phyloP scores from a whole-genome alignment of 2,797 vertebrate species.

The Margarornis squamiger region DNA sequence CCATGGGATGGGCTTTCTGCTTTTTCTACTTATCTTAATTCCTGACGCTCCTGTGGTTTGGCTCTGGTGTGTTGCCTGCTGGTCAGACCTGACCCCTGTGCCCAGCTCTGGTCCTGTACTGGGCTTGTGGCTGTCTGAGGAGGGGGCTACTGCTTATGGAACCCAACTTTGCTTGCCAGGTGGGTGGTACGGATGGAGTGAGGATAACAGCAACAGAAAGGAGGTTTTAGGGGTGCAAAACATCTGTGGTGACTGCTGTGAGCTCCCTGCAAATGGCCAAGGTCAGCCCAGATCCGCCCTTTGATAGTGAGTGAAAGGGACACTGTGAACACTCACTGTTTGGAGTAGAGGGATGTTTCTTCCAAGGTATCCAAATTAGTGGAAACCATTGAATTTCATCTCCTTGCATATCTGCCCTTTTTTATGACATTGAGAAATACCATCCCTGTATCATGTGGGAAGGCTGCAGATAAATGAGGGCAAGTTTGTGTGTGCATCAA shows the following conservation, averaged over 20 bases:
- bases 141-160: neutral
- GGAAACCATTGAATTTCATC: neutral
- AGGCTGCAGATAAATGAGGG: neutral
- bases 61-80: neutral
- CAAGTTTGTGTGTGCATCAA: neutral
- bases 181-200: rapidly evolving
- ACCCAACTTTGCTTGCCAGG: neutral
- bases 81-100: neutral
- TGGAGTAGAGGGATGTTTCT: neutral
- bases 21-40: neutral
- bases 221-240: neutral
- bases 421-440: neutral
- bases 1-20: neutral
- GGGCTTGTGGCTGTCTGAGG: neutral
- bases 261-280: neutral
- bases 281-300: neutral
- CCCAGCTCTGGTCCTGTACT: neutral
- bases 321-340: neutral
- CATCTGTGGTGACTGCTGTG: neutral
- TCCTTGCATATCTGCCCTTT: neutral
- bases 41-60: neutral
- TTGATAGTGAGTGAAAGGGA: neutral
- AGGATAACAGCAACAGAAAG: neutral
- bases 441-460: neutral
- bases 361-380: neutral